These are phyloP conservation scores for Ips nitidus DNA, from an alignment of 1,140 invertebrate species.

Conservation along the genomic window DNA sequence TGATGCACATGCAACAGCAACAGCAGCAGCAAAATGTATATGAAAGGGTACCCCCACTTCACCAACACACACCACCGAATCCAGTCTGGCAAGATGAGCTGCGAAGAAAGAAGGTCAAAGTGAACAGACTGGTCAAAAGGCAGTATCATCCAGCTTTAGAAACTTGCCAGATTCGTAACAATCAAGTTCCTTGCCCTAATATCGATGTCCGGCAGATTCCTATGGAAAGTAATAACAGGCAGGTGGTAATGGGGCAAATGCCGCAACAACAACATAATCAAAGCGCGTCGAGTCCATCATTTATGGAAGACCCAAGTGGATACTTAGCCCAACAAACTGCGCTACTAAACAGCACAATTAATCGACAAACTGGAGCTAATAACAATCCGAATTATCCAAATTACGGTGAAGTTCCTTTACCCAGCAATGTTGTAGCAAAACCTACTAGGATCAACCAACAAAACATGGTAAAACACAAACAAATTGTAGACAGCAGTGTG, in stretches of 20 bases:
- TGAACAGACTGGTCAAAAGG: constrained; percentile 57
- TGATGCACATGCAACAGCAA: constrained; percentile 40
- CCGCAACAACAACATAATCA: constrained; percentile 45
- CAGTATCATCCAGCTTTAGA: constrained; percentile 52
- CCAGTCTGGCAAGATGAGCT: constrained; percentile 65
- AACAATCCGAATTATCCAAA: constrained; percentile 37
- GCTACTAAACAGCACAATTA: constrained; percentile 79
- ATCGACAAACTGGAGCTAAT: constrained; percentile 65
- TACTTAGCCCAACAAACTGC: constrained; percentile 86
- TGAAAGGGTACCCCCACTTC: constrained; percentile 70
- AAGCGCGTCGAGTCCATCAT: constrained; percentile 61
- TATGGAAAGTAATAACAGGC: constrained; percentile 52
- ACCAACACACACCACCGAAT: constrained; percentile 66
- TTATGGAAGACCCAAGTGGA: constrained; percentile 86
- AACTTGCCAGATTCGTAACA: constrained; percentile 26
- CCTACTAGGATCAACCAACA: constrained; percentile 36
- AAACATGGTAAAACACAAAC: constrained; percentile 38
- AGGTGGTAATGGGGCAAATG: constrained; percentile 50
- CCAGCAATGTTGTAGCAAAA: constrained; percentile 52
- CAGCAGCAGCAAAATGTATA: constrained; percentile 51
- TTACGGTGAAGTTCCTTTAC: constrained; percentile 52
- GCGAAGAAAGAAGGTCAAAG: constrained; percentile 64
- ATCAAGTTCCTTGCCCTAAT: constrained; percentile 55
- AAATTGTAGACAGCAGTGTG: constrained; percentile 57
- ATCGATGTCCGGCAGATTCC: constrained; percentile 55